Base-by-base conservation (phyloP, 2,888 invertebrate species). In the Microchrysa polita region DNA sequence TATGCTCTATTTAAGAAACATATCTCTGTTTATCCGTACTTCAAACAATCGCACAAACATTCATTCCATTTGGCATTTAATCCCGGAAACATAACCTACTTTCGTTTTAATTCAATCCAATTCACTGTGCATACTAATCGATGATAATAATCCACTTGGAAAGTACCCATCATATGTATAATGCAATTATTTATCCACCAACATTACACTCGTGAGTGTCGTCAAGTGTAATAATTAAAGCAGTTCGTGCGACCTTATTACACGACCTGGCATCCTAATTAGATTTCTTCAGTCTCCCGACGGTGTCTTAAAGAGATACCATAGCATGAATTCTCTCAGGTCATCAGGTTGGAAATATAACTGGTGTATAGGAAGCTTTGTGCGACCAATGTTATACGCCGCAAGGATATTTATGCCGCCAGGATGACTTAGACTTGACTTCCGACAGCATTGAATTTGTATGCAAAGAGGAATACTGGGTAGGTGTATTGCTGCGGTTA, bases 231-330 rank as follows among this genome's bases (percentile, higher is more conserved):
- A 55, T 57, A 69, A 69, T 69, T 69, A 69, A 57, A 69, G 69
- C 57, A 57, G 57, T 69, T 69, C 69, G 40, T 69, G 69, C 57
- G 69, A 69, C 69, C 69, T 69, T 57, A 69, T 55, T 34, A 44
- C 69, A 57, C n/a, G 55, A 55, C 55, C 18, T 20, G 55, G 69
- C 55, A 57, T 40, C 40, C 20, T 69, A 52, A 69, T 57, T 40
- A 69, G 69, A 69, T 69, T 69, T n/a, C 23, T 16, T 67, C 9
- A 12, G n/a, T n/a, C 63, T 42, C 63, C 20, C 44, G 40, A 18
- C 9, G 22, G 40, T 44, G 42, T 44, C 44, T 12, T 40, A 63
- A 60, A 60, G 60, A 34, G 60, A 34, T 27, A 14, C 20, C 14
- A 34, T 27, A 14, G 7, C 14, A 60, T 5, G 61, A 34, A 16